Base-by-base conservation (phyloP, 1,140 invertebrate genomes). In the Diachasmimorpha longicaudata region DNA sequence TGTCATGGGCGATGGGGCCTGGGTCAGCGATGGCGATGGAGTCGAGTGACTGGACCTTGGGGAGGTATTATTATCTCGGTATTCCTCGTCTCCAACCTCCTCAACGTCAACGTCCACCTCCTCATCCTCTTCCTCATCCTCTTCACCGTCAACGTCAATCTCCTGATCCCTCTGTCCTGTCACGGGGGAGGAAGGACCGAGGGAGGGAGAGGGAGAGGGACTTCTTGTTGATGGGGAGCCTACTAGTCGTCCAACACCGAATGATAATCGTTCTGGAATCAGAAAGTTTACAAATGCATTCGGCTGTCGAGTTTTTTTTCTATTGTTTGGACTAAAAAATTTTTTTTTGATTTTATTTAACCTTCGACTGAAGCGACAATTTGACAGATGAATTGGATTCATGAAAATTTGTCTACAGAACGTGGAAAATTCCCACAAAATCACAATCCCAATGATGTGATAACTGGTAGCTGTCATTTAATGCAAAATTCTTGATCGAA, bases 51-150 rank as follows among this genome's bases (percentile, higher is more conserved):
- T 82, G 0, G 87, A 88, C 69, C 85, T 81, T 8, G 85, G 82
- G 13, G 83, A 84, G 4, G 79, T 83, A 0, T 81, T 79, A 2
- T 70, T 85, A 66, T 88, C 85, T n/a, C 81, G 82, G n/a, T 88
- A 86, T 6, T 88, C 86, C 36, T 88, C 87, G 37, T 89, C 88
- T 16, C 85, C 88, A 21, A 89, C 87, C 36, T 88, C 87, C 39
- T 88, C 88, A 19, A 88, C 88, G 73, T 88, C 88, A 31, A 76
- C 75, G 42, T 76, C 75, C 16, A 76, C 48, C 58, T 76, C 75
- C 14, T 88, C 87, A 10, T 88, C 86, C 37, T 88, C 87, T 31
- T 89, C 88, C 14, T 84, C 88, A n/a, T 88, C 87, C 21, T 88
- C 87, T 37, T 88, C 88, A n/a, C 88, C 87, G 75, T 88, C 88